Evolutionary conservation across 2,888 invertebrate genomes (phyloP).

Genomic region (Archips crataeganus): DNA sequence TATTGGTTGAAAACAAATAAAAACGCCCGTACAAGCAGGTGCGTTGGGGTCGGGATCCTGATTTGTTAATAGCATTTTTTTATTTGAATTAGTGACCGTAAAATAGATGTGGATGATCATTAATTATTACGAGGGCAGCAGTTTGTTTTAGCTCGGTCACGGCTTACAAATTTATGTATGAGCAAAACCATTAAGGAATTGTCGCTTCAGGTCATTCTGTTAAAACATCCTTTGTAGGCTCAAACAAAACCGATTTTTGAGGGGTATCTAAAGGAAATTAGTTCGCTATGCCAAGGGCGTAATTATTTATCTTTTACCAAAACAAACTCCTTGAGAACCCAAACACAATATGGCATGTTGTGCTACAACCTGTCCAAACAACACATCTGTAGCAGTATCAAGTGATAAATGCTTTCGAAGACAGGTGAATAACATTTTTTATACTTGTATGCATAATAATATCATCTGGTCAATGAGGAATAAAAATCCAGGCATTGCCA

Average conservation of each 20-base stretch:
- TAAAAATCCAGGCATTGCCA: constrained; percentile 61
- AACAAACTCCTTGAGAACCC: constrained; percentile 30
- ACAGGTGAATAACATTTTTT: constrained; percentile 70
- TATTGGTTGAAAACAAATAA: constrained; percentile 37
- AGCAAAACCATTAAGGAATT: constrained; percentile 78
- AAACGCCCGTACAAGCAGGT: constrained; percentile 61
- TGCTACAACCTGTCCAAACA: constrained; percentile 51
- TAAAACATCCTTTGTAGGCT: constrained; percentile 28
- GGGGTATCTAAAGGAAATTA: constrained; percentile 39
- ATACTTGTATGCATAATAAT: constrained; percentile 53
- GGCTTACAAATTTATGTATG: constrained; percentile 79
- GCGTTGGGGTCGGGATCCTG: constrained; percentile 60
- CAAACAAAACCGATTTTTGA: constrained; percentile 16
- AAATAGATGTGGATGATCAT: constrained; percentile 80
- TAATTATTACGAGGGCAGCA: constrained; percentile 75
- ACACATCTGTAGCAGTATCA: constrained; percentile 61
- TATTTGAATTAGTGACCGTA: constrained; percentile 67
- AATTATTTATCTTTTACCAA: constrained; percentile 38
- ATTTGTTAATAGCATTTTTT: constrained; percentile 76
- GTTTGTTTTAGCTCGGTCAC: constrained; percentile 82
- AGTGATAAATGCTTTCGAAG: constrained; percentile 58
- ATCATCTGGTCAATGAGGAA: constrained; percentile 67
- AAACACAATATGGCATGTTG: constrained; percentile 10
- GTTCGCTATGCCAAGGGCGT: constrained; percentile 46
- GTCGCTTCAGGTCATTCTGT: constrained; percentile 70